Percentiles rank a stretch among this genome's conserved stretches.
These are phyloP conservation scores for Rhinopomastus cyanomelas DNA, from an alignment of 2,113 vertebrate genomes.

Conservation along the genomic window DNA sequence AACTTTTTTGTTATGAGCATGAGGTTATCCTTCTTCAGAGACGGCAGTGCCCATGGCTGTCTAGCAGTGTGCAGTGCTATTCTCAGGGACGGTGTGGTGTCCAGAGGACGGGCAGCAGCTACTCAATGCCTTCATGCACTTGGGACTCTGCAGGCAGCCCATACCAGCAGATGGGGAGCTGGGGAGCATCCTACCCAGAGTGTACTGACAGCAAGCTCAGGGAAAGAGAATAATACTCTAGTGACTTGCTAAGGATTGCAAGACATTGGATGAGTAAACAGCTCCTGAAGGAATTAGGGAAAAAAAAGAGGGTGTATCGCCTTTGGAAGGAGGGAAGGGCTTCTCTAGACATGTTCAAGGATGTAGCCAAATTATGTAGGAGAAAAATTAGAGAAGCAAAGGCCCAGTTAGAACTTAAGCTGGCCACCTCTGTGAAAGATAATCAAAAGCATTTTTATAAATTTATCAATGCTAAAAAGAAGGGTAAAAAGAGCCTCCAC, in stretches of 20 bases:
- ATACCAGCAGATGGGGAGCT: accelerated
- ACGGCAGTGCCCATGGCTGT: accelerated
- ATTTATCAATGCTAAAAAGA: no score
- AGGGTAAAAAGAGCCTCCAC: no score
- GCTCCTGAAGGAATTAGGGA: no score
- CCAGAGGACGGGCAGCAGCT: accelerated
- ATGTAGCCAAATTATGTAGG: no score
- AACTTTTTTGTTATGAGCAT: neutral
- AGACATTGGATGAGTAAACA: no score
- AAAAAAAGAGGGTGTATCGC: no score
- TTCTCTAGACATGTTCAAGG: no score
- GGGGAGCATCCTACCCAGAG: accelerated
- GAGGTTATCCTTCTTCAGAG: neutral
- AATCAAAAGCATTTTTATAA: no score
- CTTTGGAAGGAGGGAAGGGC: no score
- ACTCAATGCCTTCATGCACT: accelerated
- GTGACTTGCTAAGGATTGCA: neutral
- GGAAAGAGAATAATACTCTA: accelerated
- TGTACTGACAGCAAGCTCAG: accelerated
- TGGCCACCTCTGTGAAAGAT: no score
- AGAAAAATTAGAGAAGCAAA: no score
- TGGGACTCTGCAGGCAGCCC: accelerated
- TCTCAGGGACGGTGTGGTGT: neutral
- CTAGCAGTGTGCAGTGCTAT: accelerated
- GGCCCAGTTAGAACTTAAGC: no score